Evolutionary conservation across 2,888 invertebrate genomes (phyloP), one percentile per base, ranked within the genome.

Genomic region (Maniola hyperantus): DNA sequence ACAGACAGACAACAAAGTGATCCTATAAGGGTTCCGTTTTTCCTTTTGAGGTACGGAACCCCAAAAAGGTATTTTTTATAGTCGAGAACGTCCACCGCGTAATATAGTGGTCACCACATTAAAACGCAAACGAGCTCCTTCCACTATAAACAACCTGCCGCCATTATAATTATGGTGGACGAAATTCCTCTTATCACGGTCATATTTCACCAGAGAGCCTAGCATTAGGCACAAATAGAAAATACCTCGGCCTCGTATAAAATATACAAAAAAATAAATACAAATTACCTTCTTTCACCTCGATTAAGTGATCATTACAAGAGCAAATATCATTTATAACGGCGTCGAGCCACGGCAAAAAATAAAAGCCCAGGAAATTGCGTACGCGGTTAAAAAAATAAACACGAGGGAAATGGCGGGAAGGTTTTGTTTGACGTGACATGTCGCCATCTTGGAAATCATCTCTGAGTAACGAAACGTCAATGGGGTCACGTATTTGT

Each of bases 91-190:
- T 88, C 87, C 83, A 76, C 79, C 69, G 76, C 73, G 84, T 89
- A 89, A 89, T 90, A 89, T 87, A 90, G 88, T 88, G 86, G 89
- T 89, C 83, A 89, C 83, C 88, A n/a, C n/a, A 88, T 88, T 87
- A 88, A 89, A 80, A 85, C 81, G 77, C 75, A 84, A 87, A 87
- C 87, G 88, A 88, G 85, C 85, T 83, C 81, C 79, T 84, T 69
- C 82, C 80, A 81, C 84, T 83, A 89, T 89, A 89, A 89, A 89
- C 88, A 85, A 87, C 85, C 79, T 70, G 75, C 76, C 77, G 78
- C 84, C 79, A 86, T 89, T 86, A 88, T 88, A 90, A 89, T 89
- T 89, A 90, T 83, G 79, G 82, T 83, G 81, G 84, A 88, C 85
- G 82, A 88, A 88, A 88, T 88, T 88, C 81, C 82, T 88, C 87